A percentile compares a stretch with the other conserved stretches of the same genome.
Conservation (phyloP, 2,888 invertebrate genomes). For the Punctoribates punctum region DNA sequence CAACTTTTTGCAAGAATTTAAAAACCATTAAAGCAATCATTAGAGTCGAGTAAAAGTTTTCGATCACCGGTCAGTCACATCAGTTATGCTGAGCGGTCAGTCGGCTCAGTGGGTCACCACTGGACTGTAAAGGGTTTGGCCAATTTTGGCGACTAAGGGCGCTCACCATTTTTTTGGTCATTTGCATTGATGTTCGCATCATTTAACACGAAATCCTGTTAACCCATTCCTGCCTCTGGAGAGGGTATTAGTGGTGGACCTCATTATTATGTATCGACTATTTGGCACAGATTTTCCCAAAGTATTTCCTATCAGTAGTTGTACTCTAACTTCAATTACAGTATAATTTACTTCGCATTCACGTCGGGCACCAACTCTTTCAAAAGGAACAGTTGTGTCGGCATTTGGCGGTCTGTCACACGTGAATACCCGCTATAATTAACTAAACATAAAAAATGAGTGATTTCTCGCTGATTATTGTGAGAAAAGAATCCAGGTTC, state of each 20-base stretch:
- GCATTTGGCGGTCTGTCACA: too few relatives aligned
- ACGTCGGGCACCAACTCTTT: too few relatives aligned
- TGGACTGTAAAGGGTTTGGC: background rate
- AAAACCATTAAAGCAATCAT: background rate
- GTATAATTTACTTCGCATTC: background rate
- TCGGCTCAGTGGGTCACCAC: background rate
- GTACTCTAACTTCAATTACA: background rate
- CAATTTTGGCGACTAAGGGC: background rate
- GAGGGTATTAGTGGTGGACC: too few relatives aligned
- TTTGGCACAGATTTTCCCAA: background rate
- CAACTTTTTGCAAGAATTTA: background rate
- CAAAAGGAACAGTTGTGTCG: too few relatives aligned
- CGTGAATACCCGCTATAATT: too few relatives aligned
- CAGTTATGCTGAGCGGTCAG: background rate
- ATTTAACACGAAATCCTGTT: constrained; percentile 27
- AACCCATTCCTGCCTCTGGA: background rate
- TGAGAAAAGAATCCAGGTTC: too few relatives aligned
- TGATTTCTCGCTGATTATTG: too few relatives aligned
- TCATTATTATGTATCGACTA: background rate
- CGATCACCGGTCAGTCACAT: background rate
- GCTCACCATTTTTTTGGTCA: constrained; percentile 8
- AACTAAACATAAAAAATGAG: too few relatives aligned
- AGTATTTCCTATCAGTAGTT: too few relatives aligned
- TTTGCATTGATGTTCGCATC: constrained; percentile 30
- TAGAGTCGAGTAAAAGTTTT: background rate